Base-by-base conservation (phyloP, 1,140 invertebrate genomes). In the Drosophila subpulchrella region DNA sequence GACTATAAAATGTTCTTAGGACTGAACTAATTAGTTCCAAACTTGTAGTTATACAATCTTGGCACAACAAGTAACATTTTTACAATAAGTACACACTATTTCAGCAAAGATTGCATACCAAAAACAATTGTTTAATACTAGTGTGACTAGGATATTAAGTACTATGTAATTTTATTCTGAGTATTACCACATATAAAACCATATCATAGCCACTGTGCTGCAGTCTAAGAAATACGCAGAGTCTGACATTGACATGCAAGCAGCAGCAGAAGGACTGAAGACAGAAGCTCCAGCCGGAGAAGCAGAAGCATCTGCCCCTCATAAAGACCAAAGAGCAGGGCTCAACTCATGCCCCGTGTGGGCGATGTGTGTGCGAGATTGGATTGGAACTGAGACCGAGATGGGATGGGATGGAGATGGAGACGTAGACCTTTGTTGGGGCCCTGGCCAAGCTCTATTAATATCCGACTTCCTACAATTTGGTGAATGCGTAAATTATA, bases 391-490 rank as follows among this genome's bases (percentile, higher is more conserved):
- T 42, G 55, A 42, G 30, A 32, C 36, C 60, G 59, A 38, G 27
- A 57, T 57, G 59, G 27, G 17, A 15, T 42, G 41, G 20, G 24
- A 20, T 27, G 17, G 44, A n/a, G 46, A 44, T 42, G 66, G 50
- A 41, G 63, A 65, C 50, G 30, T 38, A 32, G 62, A 41, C 71
- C 74, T 24, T 55, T 59, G 38, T 8, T 42, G 50, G 59, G 62
- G 41, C 66, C 41, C 41, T 44, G 70, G 41, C 15, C 63, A 50
- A 65, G 59, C 63, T 77, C 74, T 77, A 77, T 89, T 80, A 89
- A 88, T 77, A 77, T 78, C 79, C 62, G 75, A 83, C 83, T 89
- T 89, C 72, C 84, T 83, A 89, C 77, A 84, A 88, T 83, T 75
- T 46, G 65, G 67, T 73, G 76, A 84, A 73, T 71, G 72, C 67